Base-by-base conservation (phyloP, 1,140 invertebrate species). In the Spodoptera litura region DNA sequence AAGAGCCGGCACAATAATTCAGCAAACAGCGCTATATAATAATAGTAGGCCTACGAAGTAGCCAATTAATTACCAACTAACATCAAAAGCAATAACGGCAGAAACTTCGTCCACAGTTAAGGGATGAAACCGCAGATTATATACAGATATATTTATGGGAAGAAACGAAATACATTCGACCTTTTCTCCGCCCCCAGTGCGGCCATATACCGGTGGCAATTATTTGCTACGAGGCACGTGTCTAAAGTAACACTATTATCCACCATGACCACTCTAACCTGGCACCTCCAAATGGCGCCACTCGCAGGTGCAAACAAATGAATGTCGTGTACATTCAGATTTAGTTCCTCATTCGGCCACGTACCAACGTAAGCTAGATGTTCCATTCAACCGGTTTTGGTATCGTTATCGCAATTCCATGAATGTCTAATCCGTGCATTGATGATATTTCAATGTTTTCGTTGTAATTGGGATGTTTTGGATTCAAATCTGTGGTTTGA, bases 161-260 rank as follows among this genome's bases (percentile, higher is more conserved):
- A 62, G 31, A 13, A 38, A 31, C 59, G 31, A 12, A 62, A 62
- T 62, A 13, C 59, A 35, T 66, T 20, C 38, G 38, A 66, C 62
- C 38, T 66, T 66, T 66, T 66, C 62, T 66, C 11, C 49, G 62
- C 15, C 62, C 62, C 62, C 38, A 25, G 62, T 49, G 44, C 25
- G 38, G n/a, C 62, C n/a, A 66, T 66, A 49, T 27, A 9, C n/a
- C 62, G 25, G 10, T 35, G 44, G 62, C 44, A 66, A 66, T 66
- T 66, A 66, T 51, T 66, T 66, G 5, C 38, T 66, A 66, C 38
- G 62, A 66, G 35, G 35, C 9, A 20, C 38, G 62, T 51, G n/a
- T 66, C 62, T 49, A 66, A 66, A 27, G 62, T 66, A 62, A 62
- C 59, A 62, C 27, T 59, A 59, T 31, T 27, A 27, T 27, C 15